phyloP scores from a whole-genome alignment of 2,888 invertebrate genomes.

The Imbricaverruca yamaguchii region DNA sequence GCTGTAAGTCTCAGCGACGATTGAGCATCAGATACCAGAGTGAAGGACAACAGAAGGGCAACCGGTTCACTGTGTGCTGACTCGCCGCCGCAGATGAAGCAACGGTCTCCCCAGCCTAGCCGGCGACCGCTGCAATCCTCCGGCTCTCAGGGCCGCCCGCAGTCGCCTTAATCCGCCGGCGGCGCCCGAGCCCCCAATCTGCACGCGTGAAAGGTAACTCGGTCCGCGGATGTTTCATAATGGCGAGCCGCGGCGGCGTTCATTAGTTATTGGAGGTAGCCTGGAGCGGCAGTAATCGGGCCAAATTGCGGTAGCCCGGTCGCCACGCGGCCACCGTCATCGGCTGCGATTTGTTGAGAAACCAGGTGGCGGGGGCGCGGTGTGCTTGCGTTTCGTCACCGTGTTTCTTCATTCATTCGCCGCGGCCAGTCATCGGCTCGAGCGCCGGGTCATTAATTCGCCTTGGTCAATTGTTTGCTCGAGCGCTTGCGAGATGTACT shows the following conservation, averaged over 20 bases:
- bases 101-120: background rate
- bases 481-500: too few relatives aligned
- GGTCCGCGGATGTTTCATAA: background rate
- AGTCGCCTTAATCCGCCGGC: background rate
- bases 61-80: background rate
- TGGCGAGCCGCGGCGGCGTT: background rate
- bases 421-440: too few relatives aligned
- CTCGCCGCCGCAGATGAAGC: background rate
- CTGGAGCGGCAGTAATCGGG: background rate
- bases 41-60: background rate
- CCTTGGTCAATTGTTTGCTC: background rate
- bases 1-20: too few relatives aligned
- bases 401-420: background rate
- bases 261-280: background rate
- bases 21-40: too few relatives aligned
- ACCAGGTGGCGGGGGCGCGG: background rate
- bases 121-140: background rate
- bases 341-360: background rate
- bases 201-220: background rate
- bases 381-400: background rate
- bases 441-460: too few relatives aligned
- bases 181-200: background rate
- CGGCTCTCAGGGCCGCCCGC: background rate
- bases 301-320: background rate
- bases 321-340: background rate